A percentile compares a stretch with the other conserved stretches of the same genome.
phyloP scores from a whole-genome alignment of 2,797 vertebrate genomes.

The Onychomys arenicola region DNA sequence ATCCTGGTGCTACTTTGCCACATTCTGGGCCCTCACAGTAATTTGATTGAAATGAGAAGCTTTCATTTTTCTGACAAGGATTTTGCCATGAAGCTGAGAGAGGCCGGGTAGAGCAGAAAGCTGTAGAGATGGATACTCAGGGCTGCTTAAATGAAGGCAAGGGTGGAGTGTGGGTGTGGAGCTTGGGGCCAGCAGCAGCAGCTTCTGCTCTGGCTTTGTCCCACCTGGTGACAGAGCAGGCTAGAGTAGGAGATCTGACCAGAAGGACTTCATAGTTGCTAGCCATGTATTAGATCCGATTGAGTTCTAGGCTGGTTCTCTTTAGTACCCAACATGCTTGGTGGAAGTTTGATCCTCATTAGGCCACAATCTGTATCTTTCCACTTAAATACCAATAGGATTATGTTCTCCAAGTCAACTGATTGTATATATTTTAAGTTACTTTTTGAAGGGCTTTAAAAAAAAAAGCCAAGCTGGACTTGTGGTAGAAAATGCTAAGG shows the following conservation, averaged over 20 bases:
- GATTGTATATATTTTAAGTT: conserved; percentile 34
- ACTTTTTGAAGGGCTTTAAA: conserved; percentile 16
- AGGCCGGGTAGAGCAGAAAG: not conserved
- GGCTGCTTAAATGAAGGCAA: not conserved
- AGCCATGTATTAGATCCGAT: not conserved
- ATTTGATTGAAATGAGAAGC: conserved; percentile 52
- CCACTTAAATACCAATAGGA: conserved; percentile 19
- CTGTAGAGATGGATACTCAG: not conserved
- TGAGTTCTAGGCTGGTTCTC: conserved; percentile 15
- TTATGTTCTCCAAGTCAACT: not conserved
- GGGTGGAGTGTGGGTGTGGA: not conserved
- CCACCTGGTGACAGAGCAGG: not conserved
- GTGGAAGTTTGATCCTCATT: not conserved
- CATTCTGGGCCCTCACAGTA: conserved; percentile 41
- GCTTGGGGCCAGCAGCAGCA: rapidly evolving
- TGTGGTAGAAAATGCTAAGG: conserved; percentile 49
- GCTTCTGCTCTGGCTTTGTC: not conserved
- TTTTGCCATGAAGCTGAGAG: not conserved
- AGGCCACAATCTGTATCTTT: not conserved
- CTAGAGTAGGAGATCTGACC: not conserved
- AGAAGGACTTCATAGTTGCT: not conserved
- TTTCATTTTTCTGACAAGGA: conserved; percentile 7
- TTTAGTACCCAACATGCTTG: not conserved
- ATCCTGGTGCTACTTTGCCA: conserved; percentile 80
- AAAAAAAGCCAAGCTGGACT: conserved; percentile 3